These are phyloP conservation scores for Ameiurus melas DNA, from an alignment of 2,113 vertebrate genomes.

Conservation along the genomic window DNA sequence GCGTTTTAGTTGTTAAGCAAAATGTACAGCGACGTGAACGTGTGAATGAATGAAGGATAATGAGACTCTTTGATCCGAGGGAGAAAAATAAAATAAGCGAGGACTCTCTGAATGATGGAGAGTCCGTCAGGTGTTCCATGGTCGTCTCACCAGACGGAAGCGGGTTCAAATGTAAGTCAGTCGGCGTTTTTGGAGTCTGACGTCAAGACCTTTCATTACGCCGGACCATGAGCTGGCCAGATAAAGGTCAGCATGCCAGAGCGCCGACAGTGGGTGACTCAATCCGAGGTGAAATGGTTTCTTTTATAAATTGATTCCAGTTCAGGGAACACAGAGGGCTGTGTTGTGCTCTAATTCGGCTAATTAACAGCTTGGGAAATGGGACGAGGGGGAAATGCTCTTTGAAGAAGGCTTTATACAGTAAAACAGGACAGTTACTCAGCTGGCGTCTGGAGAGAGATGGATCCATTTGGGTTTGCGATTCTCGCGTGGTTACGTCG, in stretches of 20 bases:
- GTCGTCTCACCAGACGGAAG: constrained; percentile 44
- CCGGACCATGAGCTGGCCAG: constrained; percentile 63
- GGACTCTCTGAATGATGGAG: not conserved
- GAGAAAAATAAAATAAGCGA: not conserved
- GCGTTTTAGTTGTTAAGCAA: not conserved
- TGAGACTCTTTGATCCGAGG: not conserved
- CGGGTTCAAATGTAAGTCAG: constrained; percentile 65
- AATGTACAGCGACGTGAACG: not conserved
- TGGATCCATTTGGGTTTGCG: not conserved
- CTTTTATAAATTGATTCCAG: constrained; percentile 75
- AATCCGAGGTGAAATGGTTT: constrained; percentile 76
- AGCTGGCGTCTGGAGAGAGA: constrained; percentile 63
- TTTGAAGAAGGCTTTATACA: constrained; percentile 67
- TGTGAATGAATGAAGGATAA: not conserved
- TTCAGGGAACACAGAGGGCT: constrained; percentile 67
- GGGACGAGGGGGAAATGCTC: constrained; percentile 46
- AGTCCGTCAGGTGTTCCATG: constrained; percentile 26
- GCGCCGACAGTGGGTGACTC: constrained; percentile 68
- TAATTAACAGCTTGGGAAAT: constrained; percentile 61
- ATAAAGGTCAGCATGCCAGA: constrained; percentile 77
- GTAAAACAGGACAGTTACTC: constrained; percentile 64
- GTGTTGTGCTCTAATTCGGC: constrained; percentile 68
- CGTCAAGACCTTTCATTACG: constrained; percentile 71
- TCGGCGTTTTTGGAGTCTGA: constrained; percentile 58
- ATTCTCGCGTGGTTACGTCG: not conserved